Conservation (phyloP, 2,888 invertebrate genomes). For the Isotomurus palustris region DNA sequence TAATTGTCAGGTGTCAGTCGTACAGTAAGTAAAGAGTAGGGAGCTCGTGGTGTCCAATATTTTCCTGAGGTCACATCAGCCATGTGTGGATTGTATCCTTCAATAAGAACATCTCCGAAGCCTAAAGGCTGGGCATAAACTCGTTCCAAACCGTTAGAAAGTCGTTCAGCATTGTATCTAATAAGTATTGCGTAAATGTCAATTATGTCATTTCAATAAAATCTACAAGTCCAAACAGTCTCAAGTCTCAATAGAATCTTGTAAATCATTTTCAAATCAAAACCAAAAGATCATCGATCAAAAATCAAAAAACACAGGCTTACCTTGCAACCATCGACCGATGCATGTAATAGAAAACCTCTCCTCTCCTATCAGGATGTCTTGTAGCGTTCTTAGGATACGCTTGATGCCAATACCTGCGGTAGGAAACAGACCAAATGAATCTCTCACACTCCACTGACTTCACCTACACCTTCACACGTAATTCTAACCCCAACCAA, state of each 20-base stretch:
- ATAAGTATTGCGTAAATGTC: neutral
- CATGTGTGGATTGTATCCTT: constrained; percentile 29
- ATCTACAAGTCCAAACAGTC: neutral
- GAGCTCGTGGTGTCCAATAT: constrained; percentile 19
- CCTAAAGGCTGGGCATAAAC: constrained; percentile 10
- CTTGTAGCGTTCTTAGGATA: constrained; percentile 18
- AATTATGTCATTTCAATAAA: too few relatives aligned
- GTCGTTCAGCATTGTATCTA: constrained; percentile 28
- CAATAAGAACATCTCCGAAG: constrained; percentile 11
- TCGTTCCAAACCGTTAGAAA: constrained; percentile 20
- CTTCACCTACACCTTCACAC: too few relatives aligned
- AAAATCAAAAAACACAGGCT: constrained; percentile 15
- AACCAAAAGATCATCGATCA: constrained; percentile 20
- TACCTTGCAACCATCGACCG: constrained; percentile 20
- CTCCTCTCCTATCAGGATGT: constrained; percentile 23
- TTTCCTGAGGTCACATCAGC: constrained; percentile 22
- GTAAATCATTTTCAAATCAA: neutral
- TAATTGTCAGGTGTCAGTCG: too few relatives aligned
- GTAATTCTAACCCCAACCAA: too few relatives aligned
- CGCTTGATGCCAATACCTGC: constrained; percentile 26
- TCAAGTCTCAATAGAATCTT: constrained; percentile 9
- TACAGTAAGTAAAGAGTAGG: constrained; percentile 10
- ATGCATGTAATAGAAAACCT: constrained; percentile 24
- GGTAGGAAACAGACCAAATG: neutral
- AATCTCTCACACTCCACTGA: too few relatives aligned